A percentile compares a stretch with the other conserved stretches of the same genome.
Conservation (phyloP, 2,888 invertebrate genomes). For the Heliconius sara region DNA sequence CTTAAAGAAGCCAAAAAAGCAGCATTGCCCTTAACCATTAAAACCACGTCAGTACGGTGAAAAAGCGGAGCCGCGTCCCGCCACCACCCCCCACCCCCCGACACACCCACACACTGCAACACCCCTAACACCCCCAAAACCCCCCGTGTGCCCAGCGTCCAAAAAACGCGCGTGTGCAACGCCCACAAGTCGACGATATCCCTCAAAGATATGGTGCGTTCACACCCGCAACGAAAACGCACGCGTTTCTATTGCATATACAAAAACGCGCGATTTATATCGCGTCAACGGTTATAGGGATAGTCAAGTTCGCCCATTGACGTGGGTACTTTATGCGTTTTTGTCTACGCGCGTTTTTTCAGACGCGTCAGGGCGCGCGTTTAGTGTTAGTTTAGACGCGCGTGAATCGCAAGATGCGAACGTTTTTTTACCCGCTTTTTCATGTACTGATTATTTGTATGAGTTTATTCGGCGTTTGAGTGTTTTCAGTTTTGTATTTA, state of each 20-base stretch:
- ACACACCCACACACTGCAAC: conserved; percentile 8
- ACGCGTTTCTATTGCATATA: not conserved
- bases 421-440: conserved; percentile 66
- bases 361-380: conserved; percentile 52
- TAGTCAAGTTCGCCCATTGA: conserved; percentile 33
- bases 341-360: conserved; percentile 40
- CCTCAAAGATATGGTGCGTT: not conserved
- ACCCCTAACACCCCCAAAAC: conserved; percentile 27
- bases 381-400: conserved; percentile 60
- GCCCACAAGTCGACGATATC: not conserved
- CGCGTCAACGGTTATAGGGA: conserved; percentile 24
- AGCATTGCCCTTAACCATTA: conserved; percentile 88
- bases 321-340: conserved; percentile 30
- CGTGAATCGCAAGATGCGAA: conserved; percentile 60
- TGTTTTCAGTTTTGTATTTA: conserved; percentile 61
- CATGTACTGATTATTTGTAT: conserved; percentile 71
- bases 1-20: conserved; percentile 90
- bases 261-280: conserved; percentile 24
- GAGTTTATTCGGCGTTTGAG: conserved; percentile 52
- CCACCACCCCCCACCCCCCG: conserved; percentile 46
- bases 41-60: conserved; percentile 76
- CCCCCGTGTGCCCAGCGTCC: conserved; percentile 39
- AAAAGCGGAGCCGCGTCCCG: conserved; percentile 65
- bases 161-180: conserved; percentile 5
- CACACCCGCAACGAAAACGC: conserved; percentile 19